These are phyloP conservation scores for Baryphthengus martii DNA, from an alignment of 2,113 vertebrate genomes.

Conservation along the genomic window DNA sequence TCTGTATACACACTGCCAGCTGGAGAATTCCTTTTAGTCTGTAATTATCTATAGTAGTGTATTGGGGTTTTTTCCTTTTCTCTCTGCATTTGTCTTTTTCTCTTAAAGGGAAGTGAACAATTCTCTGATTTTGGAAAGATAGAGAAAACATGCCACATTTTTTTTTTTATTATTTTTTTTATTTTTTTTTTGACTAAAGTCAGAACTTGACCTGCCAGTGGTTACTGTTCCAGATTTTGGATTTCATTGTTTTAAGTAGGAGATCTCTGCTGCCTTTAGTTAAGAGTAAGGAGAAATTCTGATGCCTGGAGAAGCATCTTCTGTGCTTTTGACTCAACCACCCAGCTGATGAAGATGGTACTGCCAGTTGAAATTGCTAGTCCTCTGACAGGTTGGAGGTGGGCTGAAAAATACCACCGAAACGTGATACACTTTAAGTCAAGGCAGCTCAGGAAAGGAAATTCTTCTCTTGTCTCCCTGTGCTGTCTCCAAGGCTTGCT, in stretches of 20 bases:
- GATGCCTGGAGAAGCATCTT: background rate
- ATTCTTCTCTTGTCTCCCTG: background rate
- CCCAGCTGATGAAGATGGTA: background rate
- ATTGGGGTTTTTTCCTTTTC: background rate
- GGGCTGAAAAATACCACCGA: background rate
- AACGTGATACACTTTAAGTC: background rate
- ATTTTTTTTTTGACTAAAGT: background rate
- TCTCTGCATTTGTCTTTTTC: background rate
- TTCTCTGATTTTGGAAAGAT: background rate
- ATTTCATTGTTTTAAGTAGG: background rate
- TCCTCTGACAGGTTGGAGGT: background rate
- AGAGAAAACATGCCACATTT: background rate
- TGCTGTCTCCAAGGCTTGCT: background rate
- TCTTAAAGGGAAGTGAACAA: background rate
- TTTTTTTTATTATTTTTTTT: background rate
- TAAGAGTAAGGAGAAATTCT: background rate
- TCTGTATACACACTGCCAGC: background rate
- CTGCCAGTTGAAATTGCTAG: background rate
- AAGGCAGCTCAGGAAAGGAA: background rate
- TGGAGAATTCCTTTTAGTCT: background rate
- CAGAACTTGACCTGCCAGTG: background rate
- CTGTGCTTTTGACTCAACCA: background rate
- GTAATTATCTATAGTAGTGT: background rate
- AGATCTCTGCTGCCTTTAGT: background rate
- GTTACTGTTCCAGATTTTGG: background rate